Conservation (phyloP, 2,888 invertebrate species). For the Nemotelus pantherinus region DNA sequence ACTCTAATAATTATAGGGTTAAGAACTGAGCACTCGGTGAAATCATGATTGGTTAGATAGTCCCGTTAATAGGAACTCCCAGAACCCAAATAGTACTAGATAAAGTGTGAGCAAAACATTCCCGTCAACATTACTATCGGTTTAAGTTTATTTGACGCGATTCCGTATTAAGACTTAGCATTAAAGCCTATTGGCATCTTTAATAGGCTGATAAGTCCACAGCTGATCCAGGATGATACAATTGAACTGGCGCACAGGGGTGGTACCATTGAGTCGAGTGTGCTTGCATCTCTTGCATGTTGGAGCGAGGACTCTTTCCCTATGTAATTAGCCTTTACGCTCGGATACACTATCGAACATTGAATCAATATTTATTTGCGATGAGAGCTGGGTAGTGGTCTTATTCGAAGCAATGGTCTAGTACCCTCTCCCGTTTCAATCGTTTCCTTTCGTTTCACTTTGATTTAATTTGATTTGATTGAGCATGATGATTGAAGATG, state of each 20-base stretch:
- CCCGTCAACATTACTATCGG: conserved; percentile 15
- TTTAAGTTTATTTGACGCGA: conserved; percentile 7
- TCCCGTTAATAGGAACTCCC: conserved; percentile 25
- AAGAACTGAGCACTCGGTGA: no score
- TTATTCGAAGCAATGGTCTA: not conserved
- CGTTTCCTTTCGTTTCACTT: not conserved
- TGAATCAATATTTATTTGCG: conserved; percentile 38
- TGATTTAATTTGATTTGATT: conserved; percentile 36
- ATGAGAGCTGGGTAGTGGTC: not conserved
- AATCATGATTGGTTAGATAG: not conserved
- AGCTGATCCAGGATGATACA: conserved; percentile 1
- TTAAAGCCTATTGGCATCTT: conserved; percentile 12
- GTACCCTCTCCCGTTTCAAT: not conserved
- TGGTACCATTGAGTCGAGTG: not conserved
- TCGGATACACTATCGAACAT: conserved; percentile 29
- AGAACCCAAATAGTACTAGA: not conserved
- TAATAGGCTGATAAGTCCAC: conserved; percentile 10
- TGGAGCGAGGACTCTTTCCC: conserved; percentile 12
- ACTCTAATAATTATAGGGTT: no score
- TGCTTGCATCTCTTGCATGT: not conserved
- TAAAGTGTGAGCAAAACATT: conserved; percentile 2
- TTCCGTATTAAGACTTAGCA: conserved; percentile 6
- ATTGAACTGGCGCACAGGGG: not conserved
- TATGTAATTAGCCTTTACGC: conserved; percentile 33
- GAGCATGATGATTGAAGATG: conserved; percentile 39